Conservation (phyloP, 2,113 vertebrate genomes). For the Camelus dromedarius region DNA sequence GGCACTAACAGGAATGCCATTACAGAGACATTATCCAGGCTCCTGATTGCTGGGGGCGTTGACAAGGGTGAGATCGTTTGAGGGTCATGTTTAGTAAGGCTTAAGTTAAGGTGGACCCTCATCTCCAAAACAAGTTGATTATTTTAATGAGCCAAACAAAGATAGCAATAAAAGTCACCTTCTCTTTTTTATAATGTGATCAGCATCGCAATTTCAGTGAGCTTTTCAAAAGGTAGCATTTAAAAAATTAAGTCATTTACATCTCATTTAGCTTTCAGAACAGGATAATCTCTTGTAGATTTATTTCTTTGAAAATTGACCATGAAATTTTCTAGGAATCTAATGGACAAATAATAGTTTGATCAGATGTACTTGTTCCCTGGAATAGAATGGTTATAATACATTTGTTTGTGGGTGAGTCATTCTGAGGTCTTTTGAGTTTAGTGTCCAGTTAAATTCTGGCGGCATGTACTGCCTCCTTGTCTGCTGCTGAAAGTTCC, state of each 20-base stretch:
- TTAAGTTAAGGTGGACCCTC: background rate
- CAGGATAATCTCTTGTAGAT: background rate
- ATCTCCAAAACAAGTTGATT: background rate
- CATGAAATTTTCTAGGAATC: background rate
- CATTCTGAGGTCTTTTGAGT: background rate
- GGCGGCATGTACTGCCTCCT: background rate
- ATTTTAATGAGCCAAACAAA: background rate
- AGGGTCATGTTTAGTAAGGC: background rate
- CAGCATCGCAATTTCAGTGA: background rate
- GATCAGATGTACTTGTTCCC: background rate
- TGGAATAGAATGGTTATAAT: background rate
- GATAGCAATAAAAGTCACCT: background rate
- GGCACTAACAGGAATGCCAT: background rate
- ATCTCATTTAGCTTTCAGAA: background rate
- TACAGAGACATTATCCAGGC: background rate
- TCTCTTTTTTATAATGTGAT: background rate
- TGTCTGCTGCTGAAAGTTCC: background rate
- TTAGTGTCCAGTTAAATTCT: background rate
- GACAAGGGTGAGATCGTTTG: background rate
- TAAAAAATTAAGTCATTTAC: background rate
- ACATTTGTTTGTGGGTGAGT: background rate
- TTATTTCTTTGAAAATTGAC: background rate
- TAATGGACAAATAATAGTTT: background rate
- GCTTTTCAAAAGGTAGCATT: background rate
- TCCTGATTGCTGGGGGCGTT: background rate